Conservation (phyloP, 2,797 vertebrate genomes). For the Alcedo quadribrachys region DNA sequence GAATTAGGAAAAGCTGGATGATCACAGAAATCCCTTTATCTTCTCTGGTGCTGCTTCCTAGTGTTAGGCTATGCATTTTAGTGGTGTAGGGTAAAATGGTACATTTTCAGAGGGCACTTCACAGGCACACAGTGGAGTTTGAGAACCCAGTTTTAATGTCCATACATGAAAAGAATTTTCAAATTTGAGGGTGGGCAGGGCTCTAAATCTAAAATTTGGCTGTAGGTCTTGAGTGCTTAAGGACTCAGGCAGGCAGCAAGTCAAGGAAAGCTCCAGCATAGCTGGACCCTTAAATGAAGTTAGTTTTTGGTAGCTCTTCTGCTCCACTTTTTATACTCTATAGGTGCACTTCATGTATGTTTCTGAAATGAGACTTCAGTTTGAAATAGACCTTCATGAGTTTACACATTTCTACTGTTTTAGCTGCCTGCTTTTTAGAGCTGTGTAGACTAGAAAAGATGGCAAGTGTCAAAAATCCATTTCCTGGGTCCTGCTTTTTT, state of each 20-base stretch:
- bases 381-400: neutral
- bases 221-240: neutral
- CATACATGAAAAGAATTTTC: neutral
- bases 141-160: neutral
- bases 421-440: neutral
- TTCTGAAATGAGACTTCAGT: neutral
- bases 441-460: neutral
- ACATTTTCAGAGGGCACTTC: neutral
- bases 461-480: neutral
- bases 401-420: neutral
- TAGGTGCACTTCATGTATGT: neutral
- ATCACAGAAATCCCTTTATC: neutral
- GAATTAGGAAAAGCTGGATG: conserved; percentile 17
- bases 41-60: neutral
- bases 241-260: neutral
- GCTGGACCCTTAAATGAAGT: neutral
- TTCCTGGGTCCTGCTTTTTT: conserved; percentile 8
- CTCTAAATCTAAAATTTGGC: neutral
- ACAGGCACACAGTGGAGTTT: neutral
- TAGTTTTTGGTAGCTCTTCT: neutral
- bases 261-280: neutral
- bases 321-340: neutral
- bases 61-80: neutral
- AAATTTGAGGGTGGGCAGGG: neutral
- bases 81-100: neutral